These are phyloP conservation scores for Delia radicum DNA, from an alignment of 1,140 invertebrate genomes.

Conservation along the genomic window DNA sequence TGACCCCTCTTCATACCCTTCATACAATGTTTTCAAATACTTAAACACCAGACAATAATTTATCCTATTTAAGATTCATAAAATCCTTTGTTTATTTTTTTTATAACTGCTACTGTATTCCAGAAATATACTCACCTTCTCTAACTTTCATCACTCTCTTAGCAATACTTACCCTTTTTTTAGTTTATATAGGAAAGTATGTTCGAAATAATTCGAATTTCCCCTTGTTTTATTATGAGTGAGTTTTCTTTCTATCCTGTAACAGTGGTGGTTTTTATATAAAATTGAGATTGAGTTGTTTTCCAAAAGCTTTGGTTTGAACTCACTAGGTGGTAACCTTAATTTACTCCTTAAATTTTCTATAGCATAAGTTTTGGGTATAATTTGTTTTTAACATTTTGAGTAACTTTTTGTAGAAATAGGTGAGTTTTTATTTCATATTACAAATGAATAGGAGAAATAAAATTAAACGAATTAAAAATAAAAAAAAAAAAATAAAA, in stretches of 20 bases:
- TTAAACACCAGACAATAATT: conserved; percentile 21
- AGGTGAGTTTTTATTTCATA: no score
- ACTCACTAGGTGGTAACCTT: no score
- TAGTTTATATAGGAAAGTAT: no score
- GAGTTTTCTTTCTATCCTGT: neutral
- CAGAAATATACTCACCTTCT: neutral
- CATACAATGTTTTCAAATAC: neutral
- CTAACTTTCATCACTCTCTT: neutral
- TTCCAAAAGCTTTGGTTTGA: no score
- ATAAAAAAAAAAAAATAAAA: no score
- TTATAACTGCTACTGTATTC: neutral
- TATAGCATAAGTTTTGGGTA: no score
- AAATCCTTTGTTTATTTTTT: conserved; percentile 17
- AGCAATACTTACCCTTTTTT: neutral
- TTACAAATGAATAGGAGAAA: no score
- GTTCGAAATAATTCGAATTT: neutral
- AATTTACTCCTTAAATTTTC: no score
- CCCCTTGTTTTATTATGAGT: neutral
- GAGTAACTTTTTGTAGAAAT: no score
- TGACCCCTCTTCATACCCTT: neutral
- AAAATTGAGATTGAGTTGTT: neutral
- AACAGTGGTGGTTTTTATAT: neutral
- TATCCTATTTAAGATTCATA: conserved; percentile 19
- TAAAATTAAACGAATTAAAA: no score
- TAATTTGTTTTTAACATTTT: no score